Evolutionary conservation across 2,113 vertebrate genomes (phyloP), one percentile per base, ranked within the genome.

Genomic region (Tragelaphus scriptus): DNA sequence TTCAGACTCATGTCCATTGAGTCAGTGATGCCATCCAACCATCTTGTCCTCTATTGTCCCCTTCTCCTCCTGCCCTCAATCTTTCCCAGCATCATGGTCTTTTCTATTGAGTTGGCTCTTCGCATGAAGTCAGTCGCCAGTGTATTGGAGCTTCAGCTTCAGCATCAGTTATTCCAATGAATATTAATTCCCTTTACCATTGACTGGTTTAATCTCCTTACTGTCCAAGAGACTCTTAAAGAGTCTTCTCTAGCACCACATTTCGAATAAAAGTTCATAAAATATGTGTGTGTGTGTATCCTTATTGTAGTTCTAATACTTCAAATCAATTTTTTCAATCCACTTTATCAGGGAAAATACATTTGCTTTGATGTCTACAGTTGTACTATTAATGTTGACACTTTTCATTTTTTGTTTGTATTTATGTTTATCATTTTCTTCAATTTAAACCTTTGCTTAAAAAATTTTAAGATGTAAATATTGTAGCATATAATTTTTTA

Each of bases 341-440:
- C 36, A 84, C n/a, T 94, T 90, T 55, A 2, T 28, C 19, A 10
- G 2, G 79, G 16, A 56, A 85, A 36, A n/a, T 93, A 23, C 10
- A 85, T 91, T 88, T 88, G 91, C 13, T 90, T 95, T 81, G 10
- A 94, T 97, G 88, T 97, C 58, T 68, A 5, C 16, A 77, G 65
- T 3, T 82, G 10, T 88, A 11, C 56, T 91, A 10, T 92, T 88
- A 84, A 77, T 95, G 7, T 89, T 97, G 30, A 55, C 10, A 36
- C 23, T 92, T 12, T 89, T 75, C 11, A 40, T 92, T 89, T 94
- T 68, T 61, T 16, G 13, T 90, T 90, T 71, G 4, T 87, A 25
- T 91, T 53, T 81, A 59, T 44, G n/a, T 88, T 88, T 91, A 59
- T 36, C 63, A 85, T 23, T 63, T 88, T 36, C 32, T 95, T 95